Evolutionary conservation across 1,140 invertebrate genomes (phyloP).

Genomic region (Drosophila auraria): DNA sequence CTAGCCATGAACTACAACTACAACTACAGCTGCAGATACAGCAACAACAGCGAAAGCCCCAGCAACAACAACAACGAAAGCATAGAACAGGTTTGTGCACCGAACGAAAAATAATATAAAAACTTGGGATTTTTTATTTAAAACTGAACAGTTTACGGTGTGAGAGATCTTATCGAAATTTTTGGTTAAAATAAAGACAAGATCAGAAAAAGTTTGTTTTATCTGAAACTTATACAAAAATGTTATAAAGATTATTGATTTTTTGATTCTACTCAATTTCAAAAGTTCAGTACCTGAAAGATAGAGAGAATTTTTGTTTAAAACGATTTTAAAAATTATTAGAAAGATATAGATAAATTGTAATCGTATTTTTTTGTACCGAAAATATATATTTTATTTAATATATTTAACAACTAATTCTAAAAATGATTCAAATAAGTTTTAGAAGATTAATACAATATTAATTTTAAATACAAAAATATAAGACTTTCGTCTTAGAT

Average conservation of each 20-base stretch:
- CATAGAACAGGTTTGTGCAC: constrained; percentile 80
- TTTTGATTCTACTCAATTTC: neutral
- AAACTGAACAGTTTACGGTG: neutral
- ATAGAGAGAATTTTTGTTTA: no score
- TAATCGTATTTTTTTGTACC: neutral
- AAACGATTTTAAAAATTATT: neutral
- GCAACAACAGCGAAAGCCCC: constrained; percentile 13
- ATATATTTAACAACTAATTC: no score
- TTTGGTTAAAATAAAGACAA: neutral
- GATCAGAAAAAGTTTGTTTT: neutral
- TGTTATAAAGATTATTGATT: neutral
- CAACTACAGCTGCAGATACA: constrained; percentile 38
- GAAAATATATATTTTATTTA: neutral
- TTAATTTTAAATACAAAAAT: neutral
- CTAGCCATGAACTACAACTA: constrained; percentile 69
- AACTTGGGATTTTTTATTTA: neutral
- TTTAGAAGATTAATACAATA: no score
- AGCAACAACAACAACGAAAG: constrained; percentile 53
- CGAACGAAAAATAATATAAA: neutral
- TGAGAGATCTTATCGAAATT: neutral
- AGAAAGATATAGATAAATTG: neutral
- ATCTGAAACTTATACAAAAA: neutral
- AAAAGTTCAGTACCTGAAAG: no score
- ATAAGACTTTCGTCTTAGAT: neutral
- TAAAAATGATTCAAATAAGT: no score